These are phyloP conservation scores for Habroteleia sp. DNA, from an alignment of 2,888 invertebrate genomes.

Conservation along the genomic window DNA sequence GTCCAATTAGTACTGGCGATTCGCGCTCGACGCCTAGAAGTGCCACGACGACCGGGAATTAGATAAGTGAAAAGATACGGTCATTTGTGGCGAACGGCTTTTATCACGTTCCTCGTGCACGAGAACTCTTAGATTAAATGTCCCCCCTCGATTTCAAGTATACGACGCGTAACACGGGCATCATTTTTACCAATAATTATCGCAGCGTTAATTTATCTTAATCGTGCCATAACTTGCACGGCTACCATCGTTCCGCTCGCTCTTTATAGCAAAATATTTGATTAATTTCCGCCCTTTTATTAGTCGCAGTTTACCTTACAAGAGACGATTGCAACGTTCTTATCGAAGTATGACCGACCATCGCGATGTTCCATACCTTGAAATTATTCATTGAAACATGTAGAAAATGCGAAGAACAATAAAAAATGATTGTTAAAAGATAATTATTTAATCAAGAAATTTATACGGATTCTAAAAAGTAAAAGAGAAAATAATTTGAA, in stretches of 20 bases:
- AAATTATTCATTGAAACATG: no score
- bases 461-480: no score
- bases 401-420: no score
- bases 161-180: constrained; percentile 22
- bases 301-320: no score
- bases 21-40: constrained; percentile 66
- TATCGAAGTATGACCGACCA: constrained; percentile 7
- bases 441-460: no score
- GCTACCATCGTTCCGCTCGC: neutral
- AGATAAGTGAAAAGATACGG: constrained; percentile 67
- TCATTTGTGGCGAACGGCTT: constrained; percentile 64
- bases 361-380: no score
- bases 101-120: constrained; percentile 60
- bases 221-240: constrained; percentile 28
- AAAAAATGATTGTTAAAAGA: no score
- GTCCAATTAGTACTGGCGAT: constrained; percentile 68
- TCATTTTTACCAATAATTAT: constrained; percentile 48
- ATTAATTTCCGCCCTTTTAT: constrained; percentile 14
- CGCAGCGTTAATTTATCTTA: constrained; percentile 53
- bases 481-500: no score
- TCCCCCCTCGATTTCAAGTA: neutral
- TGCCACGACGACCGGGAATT: constrained; percentile 65
- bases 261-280: constrained; percentile 5
- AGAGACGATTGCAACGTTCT: constrained; percentile 23
- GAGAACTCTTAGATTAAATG: constrained; percentile 29